Conservation (phyloP, 64 coral and sea anemone species). For the Platygyra sinensis region DNA sequence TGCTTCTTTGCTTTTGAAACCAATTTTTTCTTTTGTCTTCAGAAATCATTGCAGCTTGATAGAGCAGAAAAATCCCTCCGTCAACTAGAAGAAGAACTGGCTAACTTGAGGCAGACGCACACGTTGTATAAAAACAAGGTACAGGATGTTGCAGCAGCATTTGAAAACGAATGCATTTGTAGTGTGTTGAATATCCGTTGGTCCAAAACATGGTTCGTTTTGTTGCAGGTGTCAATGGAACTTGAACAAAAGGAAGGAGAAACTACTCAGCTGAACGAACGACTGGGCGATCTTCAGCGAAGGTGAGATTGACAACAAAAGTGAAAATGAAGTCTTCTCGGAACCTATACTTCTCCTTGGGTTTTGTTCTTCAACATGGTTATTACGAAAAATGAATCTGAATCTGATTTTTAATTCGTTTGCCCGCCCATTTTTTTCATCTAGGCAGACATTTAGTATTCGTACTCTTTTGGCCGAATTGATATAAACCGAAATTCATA, state of each 20-base stretch:
- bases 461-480: too few relatives aligned
- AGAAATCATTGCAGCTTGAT: constrained; percentile 83
- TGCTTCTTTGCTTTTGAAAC: too few relatives aligned
- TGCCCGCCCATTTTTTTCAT: background rate
- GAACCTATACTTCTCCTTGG: too few relatives aligned
- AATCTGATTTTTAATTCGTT: too few relatives aligned
- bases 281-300: constrained; percentile 73
- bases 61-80: constrained; percentile 70
- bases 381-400: too few relatives aligned
- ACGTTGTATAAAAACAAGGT: constrained; percentile 91
- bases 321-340: too few relatives aligned
- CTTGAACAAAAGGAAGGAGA: constrained; percentile 74
- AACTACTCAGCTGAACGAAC: constrained; percentile 65
- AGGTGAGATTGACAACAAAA: constrained; percentile 45
- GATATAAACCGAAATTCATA: too few relatives aligned
- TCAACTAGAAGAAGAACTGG: constrained; percentile 56
- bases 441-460: too few relatives aligned
- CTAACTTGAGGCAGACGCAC: constrained; percentile 75
- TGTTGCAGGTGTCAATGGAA: constrained; percentile 60
- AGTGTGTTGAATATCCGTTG: too few relatives aligned
- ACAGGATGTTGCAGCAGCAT: background rate
- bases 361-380: too few relatives aligned
- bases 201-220: background rate
- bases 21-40: background rate
- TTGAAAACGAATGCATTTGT: background rate